Base-by-base conservation (phyloP, 2,113 vertebrate species). In the Xenopus laevis region DNA sequence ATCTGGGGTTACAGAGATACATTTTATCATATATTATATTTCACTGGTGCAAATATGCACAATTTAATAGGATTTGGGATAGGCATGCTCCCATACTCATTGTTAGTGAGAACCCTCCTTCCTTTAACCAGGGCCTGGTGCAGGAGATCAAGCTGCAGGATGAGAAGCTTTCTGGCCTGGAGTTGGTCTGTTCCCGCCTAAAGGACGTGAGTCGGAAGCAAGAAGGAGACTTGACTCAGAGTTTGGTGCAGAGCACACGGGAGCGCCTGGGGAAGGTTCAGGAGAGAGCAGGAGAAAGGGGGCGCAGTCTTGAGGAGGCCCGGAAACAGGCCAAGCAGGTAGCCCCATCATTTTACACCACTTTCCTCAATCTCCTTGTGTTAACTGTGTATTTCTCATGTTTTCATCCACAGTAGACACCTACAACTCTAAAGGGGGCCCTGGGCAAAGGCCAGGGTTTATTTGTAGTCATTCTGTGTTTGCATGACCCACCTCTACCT, bases 301-400 rank as follows among this genome's bases (percentile, higher is more conserved):
- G 90, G 5, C 84, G 79, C 10, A 63, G 57, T 1, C 87, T 95
- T 59, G 93, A 94, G 63, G 89, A 92, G 13, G 89, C 89, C 69
- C 89, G 85, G 71, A 91, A 87, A 83, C 86, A 83, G 4, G 89
- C 87, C 44, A 93, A 91, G 84, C 90, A 93, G 89, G 93, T 94
- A 50, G 1, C 15, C 53, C 53, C 53, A 18, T 2, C 17, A 13
- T 2, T 16, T 2, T 10, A 9, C 1, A 11, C 9, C 10, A 57
- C 53, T n/a, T 8, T 9, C 15, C 16, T 20, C 55, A 17, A 18
- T 9, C n/a, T 18, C 55, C 55, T n/a, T 47, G 13, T 13, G 13
- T 47, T 2, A 47, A 13, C 47, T 10, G 10, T 16, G 12, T 50
- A 50, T 4, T 50, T 40, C 33, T 40, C 33, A 40, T 40, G 33